Conservation (phyloP, 2,113 vertebrate genomes). For the Hyla sarda region DNA sequence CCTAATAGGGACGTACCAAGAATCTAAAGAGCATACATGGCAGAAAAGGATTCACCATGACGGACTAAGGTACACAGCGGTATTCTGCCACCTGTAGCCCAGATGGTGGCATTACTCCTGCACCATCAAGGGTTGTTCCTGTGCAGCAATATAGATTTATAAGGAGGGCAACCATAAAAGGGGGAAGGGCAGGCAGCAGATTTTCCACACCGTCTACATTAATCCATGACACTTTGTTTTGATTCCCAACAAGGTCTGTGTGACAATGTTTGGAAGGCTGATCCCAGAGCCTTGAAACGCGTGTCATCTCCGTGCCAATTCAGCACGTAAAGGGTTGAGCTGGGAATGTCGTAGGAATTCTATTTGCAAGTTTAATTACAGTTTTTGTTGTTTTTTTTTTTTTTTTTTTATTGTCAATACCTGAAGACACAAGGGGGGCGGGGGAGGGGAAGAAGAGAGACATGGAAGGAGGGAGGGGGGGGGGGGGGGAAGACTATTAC, state of each 20-base stretch:
- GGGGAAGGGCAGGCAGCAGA: not conserved
- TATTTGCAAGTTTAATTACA: conserved; percentile 44
- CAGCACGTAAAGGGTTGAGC: conserved; percentile 19
- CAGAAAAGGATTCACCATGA: not conserved
- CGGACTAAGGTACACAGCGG: not conserved
- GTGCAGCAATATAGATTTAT: not conserved
- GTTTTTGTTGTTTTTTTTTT: conserved; percentile 10
- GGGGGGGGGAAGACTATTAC: not conserved
- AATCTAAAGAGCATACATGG: not conserved
- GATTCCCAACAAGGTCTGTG: not conserved
- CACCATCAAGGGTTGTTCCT: not conserved
- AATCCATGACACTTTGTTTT: not conserved
- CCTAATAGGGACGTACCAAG: not conserved
- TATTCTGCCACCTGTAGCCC: not conserved
- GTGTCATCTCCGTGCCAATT: not conserved
- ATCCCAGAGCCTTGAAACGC: not conserved
- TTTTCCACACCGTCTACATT: not conserved
- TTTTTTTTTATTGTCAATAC: conserved; percentile 8
- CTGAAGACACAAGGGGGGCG: not conserved
- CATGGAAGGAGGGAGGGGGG: not conserved
- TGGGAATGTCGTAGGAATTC: conserved; percentile 16
- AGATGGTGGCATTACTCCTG: not conserved
- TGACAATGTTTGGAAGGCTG: not conserved
- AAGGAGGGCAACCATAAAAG: not conserved
- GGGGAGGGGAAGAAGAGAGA: not conserved